Base-by-base conservation (phyloP, 2,797 vertebrate species). In the Pempheris klunzingeri region DNA sequence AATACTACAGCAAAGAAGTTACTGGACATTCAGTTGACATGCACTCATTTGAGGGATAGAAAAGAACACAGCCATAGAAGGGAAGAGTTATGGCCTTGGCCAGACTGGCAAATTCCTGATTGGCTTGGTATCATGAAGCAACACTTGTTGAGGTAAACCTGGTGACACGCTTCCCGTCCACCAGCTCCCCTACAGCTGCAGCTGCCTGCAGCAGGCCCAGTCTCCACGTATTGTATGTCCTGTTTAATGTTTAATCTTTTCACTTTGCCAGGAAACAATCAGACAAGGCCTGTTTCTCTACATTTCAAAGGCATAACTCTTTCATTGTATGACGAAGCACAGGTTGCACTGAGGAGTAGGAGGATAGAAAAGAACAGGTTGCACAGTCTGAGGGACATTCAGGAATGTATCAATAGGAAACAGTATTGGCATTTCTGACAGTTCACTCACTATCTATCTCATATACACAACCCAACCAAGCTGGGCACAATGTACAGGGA, bases 21-120 rank as follows among this genome's bases (percentile, higher is more conserved):
- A 95, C 93, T 94, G 90, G 86, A 96, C 94, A 94, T 95, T 94
- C 88, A 95, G 90, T 92, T 90, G 92, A 94, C 96, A 96, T 96
- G 96, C 96, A 95, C 93, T 94, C 94, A 92, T 82, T 88, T 92
- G 87, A 90, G 91, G 89, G 90, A 90, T 93, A 92, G 74, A 89
- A 94, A 92, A 92, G 65, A 86, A 92, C 64, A 88, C 74, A 57
- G 84, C 75, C 92, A 89, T 77, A 87, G 82, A 89, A 84, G 61
- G 84, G 85, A 88, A 81, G 88, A 92, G 91, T 87, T 87, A 86
- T 46, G 71, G 82, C 81, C 74, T 70, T 44, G 41, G 55, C 81
- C 72, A n/a, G 63, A 84, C 84, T 79, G 81, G 77, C 87, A 71
- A 78, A 74, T 81, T 87, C 86, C 85, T 85, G 80, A 86, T 81